These are phyloP conservation scores for Phymatocera aterrima DNA, from an alignment of 2,888 invertebrate species.

Conservation along the genomic window DNA sequence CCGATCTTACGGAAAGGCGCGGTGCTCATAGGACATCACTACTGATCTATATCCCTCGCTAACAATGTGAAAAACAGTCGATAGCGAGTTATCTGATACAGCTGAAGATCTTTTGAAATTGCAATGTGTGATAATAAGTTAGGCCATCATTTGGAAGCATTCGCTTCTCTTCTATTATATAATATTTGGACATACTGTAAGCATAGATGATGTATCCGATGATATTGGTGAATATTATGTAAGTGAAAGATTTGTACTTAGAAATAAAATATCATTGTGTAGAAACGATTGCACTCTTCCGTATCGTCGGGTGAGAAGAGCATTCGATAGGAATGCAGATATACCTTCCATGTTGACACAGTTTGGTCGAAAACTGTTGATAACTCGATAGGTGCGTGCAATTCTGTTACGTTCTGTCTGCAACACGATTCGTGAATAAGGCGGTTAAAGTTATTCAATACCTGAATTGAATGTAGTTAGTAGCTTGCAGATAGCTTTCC, in stretches of 20 bases:
- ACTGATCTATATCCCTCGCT: too few relatives aligned
- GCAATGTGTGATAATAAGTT: neutral
- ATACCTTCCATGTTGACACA: neutral
- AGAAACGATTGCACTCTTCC: neutral
- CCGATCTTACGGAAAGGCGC: too few relatives aligned
- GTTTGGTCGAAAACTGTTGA: neutral
- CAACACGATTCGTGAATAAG: neutral
- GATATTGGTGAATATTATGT: neutral
- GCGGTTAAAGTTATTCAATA: neutral
- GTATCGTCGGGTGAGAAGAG: neutral
- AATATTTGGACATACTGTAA: neutral
- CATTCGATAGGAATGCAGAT: neutral
- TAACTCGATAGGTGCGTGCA: conserved; percentile 8
- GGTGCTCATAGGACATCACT: too few relatives aligned
- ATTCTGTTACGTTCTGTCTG: neutral
- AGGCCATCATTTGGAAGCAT: neutral
- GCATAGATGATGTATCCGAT: neutral
- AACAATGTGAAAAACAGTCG: too few relatives aligned
- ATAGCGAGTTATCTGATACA: too few relatives aligned
- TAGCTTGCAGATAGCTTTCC: neutral
- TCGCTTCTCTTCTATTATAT: too few relatives aligned
- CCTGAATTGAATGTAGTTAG: neutral
- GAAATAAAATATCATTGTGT: neutral
- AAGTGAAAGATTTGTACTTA: neutral
- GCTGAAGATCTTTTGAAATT: too few relatives aligned